phyloP scores from a whole-genome alignment of 2,888 invertebrate species.

The Taphrorychus bicolor region DNA sequence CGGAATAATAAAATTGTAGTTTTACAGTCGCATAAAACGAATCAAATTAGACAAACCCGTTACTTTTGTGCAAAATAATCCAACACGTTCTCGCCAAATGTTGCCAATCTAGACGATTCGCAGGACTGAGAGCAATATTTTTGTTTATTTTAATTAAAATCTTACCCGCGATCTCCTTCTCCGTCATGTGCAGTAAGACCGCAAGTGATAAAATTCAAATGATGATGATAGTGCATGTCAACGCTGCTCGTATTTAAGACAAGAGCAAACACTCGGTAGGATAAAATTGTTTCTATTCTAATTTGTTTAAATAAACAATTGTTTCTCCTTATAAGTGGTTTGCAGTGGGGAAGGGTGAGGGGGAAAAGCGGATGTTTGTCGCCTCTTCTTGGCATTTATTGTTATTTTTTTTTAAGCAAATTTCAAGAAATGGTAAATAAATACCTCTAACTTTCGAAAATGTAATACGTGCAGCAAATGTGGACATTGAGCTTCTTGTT shows the following conservation, averaged over 20 bases:
- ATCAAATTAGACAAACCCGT: slow-evolving; percentile 1
- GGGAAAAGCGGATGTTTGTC: neutral
- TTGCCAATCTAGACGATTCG: neutral
- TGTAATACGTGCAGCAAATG: too few species aligned
- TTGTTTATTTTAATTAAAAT: neutral
- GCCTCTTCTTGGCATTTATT: too few species aligned
- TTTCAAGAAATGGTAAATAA: too few species aligned
- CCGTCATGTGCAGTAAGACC: neutral
- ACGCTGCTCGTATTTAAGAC: neutral
- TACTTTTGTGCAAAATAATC: neutral
- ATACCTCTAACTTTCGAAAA: too few species aligned
- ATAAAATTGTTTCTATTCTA: neutral
- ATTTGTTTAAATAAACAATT: slow-evolving; percentile 8
- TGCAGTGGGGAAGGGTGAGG: neutral
- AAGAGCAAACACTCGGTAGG: neutral
- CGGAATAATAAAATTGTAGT: neutral
- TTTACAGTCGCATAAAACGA: neutral
- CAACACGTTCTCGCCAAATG: neutral
- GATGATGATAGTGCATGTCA: neutral
- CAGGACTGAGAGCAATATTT: neutral
- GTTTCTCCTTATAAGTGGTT: neutral
- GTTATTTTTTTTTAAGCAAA: too few species aligned
- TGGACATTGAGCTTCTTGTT: too few species aligned
- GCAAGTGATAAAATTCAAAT: neutral
- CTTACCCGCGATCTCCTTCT: neutral